Evolutionary conservation across 2,888 invertebrate genomes (phyloP).

Genomic region (Frankliniella intonsa): DNA sequence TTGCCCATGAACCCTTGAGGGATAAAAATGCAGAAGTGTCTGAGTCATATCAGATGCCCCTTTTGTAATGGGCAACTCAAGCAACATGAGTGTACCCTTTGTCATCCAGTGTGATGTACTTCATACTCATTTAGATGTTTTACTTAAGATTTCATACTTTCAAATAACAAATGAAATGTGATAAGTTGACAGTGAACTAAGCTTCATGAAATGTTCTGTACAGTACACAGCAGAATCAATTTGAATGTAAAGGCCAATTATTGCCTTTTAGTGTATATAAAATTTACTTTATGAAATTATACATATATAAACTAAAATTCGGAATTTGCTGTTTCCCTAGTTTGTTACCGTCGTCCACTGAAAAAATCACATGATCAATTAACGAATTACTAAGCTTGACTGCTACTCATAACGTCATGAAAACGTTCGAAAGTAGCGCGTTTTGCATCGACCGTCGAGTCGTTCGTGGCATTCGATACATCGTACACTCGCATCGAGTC

Average conservation of each 20-base stretch:
- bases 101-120: not conserved
- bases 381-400: too few species aligned
- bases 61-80: not conserved
- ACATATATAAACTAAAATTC: not conserved
- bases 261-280: conserved; percentile 23
- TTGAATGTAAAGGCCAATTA: conserved; percentile 1
- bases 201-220: not conserved
- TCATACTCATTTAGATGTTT: not conserved
- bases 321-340: too few species aligned
- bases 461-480: too few species aligned
- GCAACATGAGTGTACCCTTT: not conserved
- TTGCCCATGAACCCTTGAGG: not conserved
- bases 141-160: not conserved
- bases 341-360: too few species aligned
- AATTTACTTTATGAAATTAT: conserved; percentile 22
- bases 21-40: not conserved
- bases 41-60: too few species aligned
- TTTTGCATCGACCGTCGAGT: too few species aligned
- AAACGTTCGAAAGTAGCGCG: too few species aligned
- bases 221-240: not conserved
- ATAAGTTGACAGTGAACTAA: conserved; percentile 13
- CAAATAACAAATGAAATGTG: not conserved
- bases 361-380: too few species aligned
- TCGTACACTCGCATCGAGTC: too few species aligned
- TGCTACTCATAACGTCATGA: too few species aligned